Base-by-base conservation (phyloP, 2,113 vertebrate genomes). In the Eretmodus cyanostictus region DNA sequence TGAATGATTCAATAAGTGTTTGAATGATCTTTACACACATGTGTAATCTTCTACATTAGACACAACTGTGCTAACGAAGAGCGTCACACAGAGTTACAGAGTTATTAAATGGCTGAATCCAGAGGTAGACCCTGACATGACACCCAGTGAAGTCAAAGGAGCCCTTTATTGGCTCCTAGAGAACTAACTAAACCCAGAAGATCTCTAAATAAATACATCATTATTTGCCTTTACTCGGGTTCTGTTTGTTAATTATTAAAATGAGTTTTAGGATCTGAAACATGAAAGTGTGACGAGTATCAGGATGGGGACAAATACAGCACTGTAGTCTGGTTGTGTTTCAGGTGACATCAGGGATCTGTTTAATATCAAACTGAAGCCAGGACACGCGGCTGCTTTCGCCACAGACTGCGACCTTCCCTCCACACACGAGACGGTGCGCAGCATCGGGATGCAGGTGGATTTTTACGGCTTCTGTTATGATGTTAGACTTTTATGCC, bases 361-460 rank as follows among this genome's bases (percentile, higher is more conserved):
- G 83, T 99, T 97, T 0, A 78, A 96, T 1, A 97, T 97, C 6
- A 92, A 95, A 10, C 90, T 99, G 93, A 94, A 97, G 83, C 89
- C 95, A 5, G 98, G 98, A 40, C 98, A 99, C 0, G 98, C 98
- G 2, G 99, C 98, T 5, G 98, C 98, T 27, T 99, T 99, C 54
- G 98, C 98, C 16, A 97, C 97, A 6, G 99, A 99, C 91, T 99
- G 99, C 3, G 97, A 99, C 81, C 93, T 99, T 85, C 97, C 98
- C 24, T 96, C 96, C 17, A 97, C 97, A 3, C 98, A 99, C 31
- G 98, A 99, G 92, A 96, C 97, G 92, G 96, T 98, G 86, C 97
- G 96, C 94, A 98, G 97, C 9, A 96, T 98, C 57, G 98, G 98
- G 59, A 98, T 99, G 97, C 99, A 99, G 98, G 98, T 99, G 93